Evolutionary conservation across 2,888 invertebrate genomes (phyloP).

Genomic region (Ischnus inquisitorius): DNA sequence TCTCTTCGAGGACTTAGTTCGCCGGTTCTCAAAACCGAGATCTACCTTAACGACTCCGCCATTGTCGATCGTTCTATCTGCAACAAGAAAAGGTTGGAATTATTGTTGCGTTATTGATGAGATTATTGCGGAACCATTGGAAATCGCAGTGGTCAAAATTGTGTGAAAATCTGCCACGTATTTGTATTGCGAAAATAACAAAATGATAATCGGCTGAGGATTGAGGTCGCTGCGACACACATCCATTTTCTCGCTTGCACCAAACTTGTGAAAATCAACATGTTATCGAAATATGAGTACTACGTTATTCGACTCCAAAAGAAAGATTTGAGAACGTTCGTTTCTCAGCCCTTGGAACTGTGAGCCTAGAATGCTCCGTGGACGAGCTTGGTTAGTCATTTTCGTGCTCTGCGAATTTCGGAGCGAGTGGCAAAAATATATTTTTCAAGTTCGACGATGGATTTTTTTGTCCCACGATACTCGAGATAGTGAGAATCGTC

Average conservation of each 20-base stretch:
- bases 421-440: neutral
- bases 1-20: neutral
- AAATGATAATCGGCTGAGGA: too few relatives aligned
- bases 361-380: too few relatives aligned
- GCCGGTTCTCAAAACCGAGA: neutral
- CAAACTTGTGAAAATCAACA: neutral
- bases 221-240: constrained; percentile 1
- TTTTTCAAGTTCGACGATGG: too few relatives aligned
- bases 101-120: neutral
- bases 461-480: neutral
- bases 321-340: neutral
- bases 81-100: constrained; percentile 32
- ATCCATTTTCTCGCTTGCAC: neutral
- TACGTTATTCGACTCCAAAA: neutral
- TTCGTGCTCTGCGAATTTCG: neutral
- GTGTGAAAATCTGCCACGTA: too few relatives aligned
- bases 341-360: too few relatives aligned
- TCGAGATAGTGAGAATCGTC: neutral
- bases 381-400: too few relatives aligned
- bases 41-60: constrained; percentile 1
- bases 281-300: neutral
- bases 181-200: too few relatives aligned
- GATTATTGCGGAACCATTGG: neutral
- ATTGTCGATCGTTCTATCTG: constrained; percentile 53
- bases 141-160: too few relatives aligned